phyloP scores from a whole-genome alignment of 2,888 invertebrate species.

The Tetranychus truncatus region DNA sequence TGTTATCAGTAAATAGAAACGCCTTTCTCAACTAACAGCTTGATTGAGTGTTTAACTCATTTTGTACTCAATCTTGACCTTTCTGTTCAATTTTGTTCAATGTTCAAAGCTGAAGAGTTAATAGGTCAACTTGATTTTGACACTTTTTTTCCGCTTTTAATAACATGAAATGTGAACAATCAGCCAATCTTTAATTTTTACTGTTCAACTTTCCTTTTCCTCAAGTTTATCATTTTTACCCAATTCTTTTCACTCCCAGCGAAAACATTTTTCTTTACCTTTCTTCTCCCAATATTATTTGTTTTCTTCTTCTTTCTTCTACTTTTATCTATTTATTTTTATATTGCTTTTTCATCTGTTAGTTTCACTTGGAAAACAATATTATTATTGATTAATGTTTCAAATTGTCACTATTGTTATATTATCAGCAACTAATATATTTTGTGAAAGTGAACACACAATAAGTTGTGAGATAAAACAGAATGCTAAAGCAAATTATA shows the following conservation, averaged over 20 bases:
- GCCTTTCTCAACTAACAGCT: too few species aligned
- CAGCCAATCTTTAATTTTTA: not conserved
- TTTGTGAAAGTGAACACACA: not conserved
- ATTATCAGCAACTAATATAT: not conserved
- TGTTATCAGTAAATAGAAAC: too few species aligned
- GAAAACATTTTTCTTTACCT: too few species aligned
- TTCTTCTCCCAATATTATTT: not conserved
- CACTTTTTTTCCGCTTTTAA: not conserved
- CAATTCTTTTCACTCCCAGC: too few species aligned
- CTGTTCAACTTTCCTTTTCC: not conserved
- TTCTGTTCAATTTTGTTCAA: too few species aligned
- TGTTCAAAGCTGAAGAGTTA: not conserved
- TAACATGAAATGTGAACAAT: not conserved
- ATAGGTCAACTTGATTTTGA: not conserved
- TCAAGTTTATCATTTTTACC: too few species aligned
- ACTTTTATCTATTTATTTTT: not conserved
- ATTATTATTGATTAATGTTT: conserved; percentile 1
- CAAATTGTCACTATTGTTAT: not conserved
- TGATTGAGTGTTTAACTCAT: too few species aligned
- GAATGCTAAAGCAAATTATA: not conserved
- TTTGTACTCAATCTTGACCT: too few species aligned
- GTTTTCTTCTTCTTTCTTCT: not conserved
- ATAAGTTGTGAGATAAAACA: not conserved
- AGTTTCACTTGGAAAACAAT: not conserved
- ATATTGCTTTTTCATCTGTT: not conserved